phyloP scores from a whole-genome alignment of 2,797 vertebrate genomes.

The Fringilla coelebs region DNA sequence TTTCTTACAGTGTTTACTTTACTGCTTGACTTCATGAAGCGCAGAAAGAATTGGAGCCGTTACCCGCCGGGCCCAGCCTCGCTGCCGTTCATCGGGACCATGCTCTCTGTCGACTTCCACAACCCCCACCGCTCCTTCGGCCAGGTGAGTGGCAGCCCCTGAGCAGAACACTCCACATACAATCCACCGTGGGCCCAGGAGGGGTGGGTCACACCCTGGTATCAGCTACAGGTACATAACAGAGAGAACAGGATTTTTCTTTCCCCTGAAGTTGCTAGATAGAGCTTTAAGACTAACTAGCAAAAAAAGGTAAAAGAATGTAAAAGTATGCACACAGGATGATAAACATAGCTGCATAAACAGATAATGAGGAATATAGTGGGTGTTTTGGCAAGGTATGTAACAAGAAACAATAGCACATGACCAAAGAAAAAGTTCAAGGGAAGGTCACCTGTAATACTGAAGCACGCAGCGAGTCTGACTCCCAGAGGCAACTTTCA shows the following conservation, averaged over 20 bases:
- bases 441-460: background rate
- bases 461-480: background rate
- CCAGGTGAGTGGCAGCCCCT: background rate
- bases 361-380: background rate
- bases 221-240: background rate
- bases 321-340: background rate
- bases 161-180: rapidly evolving
- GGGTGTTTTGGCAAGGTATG: background rate
- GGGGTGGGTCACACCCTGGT: background rate
- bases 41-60: background rate
- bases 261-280: background rate
- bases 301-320: background rate
- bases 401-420: background rate
- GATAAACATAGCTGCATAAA: background rate
- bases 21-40: slow-evolving; percentile 66
- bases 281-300: background rate
- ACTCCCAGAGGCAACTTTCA: background rate
- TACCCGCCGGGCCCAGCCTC: slow-evolving; percentile 62
- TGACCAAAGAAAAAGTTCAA: background rate
- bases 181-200: rapidly evolving
- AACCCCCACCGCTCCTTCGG: background rate
- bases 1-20: slow-evolving; percentile 42
- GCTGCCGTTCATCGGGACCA: slow-evolving; percentile 61
- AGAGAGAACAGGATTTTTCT: background rate
- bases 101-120: slow-evolving; percentile 36